These are phyloP conservation scores for Lasioglossum figueresi DNA, from an alignment of 2,888 invertebrate genomes.

Conservation along the genomic window DNA sequence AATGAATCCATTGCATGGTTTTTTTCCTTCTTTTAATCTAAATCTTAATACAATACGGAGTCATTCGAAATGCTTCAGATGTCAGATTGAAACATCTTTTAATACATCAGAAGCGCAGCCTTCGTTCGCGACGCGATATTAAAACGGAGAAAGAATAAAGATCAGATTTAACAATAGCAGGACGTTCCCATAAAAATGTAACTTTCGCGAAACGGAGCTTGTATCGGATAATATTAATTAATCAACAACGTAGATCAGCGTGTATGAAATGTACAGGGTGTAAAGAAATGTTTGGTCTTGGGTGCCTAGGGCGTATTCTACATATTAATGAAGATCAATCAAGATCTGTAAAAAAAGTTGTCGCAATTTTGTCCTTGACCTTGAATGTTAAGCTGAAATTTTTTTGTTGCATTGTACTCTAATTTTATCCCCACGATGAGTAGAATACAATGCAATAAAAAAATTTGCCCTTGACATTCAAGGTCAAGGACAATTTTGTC, in stretches of 20 bases:
- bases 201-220: background rate
- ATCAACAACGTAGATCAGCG: background rate
- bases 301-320: too few relatives aligned
- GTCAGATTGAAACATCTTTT: constrained; percentile 23
- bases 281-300: too few relatives aligned
- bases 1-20: background rate
- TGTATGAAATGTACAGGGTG: too few relatives aligned
- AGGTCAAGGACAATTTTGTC: too few relatives aligned
- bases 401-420: too few relatives aligned
- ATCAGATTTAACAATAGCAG: background rate
- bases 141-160: constrained; percentile 10
- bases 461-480: too few relatives aligned
- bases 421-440: too few relatives aligned
- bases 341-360: too few relatives aligned
- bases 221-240: background rate
- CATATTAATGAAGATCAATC: too few relatives aligned
- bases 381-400: too few relatives aligned
- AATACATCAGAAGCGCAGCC: constrained; percentile 15
- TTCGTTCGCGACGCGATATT: constrained; percentile 1
- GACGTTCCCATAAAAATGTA: background rate
- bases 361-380: too few relatives aligned
- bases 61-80: constrained; percentile 8
- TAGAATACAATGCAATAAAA: too few relatives aligned
- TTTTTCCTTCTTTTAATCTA: background rate
- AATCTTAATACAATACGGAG: background rate